phyloP scores from a whole-genome alignment of 1,140 invertebrate genomes.

The Trichonephila clavipes region DNA sequence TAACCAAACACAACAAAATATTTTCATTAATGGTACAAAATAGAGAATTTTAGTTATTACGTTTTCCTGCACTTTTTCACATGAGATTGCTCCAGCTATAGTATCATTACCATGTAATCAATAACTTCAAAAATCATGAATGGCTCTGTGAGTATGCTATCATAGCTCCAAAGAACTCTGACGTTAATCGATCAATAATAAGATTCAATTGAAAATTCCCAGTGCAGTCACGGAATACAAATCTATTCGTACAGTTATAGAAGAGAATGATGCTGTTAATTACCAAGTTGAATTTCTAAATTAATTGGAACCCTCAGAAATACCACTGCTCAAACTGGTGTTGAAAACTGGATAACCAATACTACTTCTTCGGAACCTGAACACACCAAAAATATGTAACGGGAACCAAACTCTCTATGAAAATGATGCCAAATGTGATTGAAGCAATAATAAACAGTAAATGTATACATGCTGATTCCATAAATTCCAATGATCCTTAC shows the following conservation, averaged over 20 bases:
- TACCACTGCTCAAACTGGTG: not conserved
- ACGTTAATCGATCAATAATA: constrained; percentile 33
- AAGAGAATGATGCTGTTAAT: constrained; percentile 76
- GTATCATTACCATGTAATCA: constrained; percentile 81
- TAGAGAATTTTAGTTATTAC: no score
- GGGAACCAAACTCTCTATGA: no score
- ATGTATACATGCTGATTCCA: no score
- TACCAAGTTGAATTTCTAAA: constrained; percentile 77
- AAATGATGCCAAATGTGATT: no score
- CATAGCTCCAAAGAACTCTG: constrained; percentile 26
- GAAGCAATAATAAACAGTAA: no score
- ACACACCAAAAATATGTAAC: constrained; percentile 80
- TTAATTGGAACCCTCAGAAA: constrained; percentile 16
- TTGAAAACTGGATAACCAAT: constrained; percentile 78
- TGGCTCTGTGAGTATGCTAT: constrained; percentile 29
- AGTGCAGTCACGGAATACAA: constrained; percentile 75
- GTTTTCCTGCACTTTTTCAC: not conserved
- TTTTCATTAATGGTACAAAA: no score
- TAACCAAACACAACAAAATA: no score
- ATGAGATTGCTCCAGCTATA: constrained; percentile 81
- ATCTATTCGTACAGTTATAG: constrained; percentile 79
- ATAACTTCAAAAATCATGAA: constrained; percentile 62
- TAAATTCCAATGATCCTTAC: no score
- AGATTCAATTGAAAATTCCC: constrained; percentile 37
- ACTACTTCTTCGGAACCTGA: constrained; percentile 81